phyloP scores from a whole-genome alignment of 2,888 invertebrate species.

The Falcaria lacertinaria region DNA sequence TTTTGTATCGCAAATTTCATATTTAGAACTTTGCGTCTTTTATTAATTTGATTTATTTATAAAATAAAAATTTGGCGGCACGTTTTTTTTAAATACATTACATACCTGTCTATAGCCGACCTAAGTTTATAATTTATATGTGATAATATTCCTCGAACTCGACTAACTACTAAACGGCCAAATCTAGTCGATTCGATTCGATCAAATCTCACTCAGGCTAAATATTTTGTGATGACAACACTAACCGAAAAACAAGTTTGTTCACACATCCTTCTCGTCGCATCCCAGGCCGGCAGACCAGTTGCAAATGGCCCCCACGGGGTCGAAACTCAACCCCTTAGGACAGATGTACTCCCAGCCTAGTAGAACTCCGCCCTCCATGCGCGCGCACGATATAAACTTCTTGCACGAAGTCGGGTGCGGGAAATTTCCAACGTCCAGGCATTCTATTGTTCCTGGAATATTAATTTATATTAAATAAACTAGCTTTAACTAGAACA shows the following conservation, averaged over 20 bases:
- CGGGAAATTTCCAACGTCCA: slow-evolving; percentile 94
- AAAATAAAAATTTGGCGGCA: no score
- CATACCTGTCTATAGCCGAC: no score
- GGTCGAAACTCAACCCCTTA: slow-evolving; percentile 91
- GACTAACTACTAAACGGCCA: no score
- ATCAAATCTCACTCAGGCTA: no score
- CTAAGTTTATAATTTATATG: no score
- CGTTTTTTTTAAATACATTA: no score
- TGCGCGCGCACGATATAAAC: slow-evolving; percentile 91
- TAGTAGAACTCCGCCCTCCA: slow-evolving; percentile 87
- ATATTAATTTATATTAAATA: slow-evolving; percentile 1
- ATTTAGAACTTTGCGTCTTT: no score
- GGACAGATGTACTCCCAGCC: slow-evolving; percentile 96
- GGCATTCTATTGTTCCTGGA: slow-evolving; percentile 86
- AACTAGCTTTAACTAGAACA: no score
- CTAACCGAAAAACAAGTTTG: not conserved
- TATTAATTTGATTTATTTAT: no score
- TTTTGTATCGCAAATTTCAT: no score
- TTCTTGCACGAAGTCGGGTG: slow-evolving; percentile 94
- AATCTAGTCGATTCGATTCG: no score
- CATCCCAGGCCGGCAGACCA: slow-evolving; percentile 92
- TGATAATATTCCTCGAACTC: no score
- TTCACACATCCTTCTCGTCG: slow-evolving; percentile 73
- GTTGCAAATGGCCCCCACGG: slow-evolving; percentile 94
- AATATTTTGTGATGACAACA: slow-evolving; percentile 5